Conservation (phyloP, 2,888 invertebrate species). For the Drosophila parthenogenetica region DNA sequence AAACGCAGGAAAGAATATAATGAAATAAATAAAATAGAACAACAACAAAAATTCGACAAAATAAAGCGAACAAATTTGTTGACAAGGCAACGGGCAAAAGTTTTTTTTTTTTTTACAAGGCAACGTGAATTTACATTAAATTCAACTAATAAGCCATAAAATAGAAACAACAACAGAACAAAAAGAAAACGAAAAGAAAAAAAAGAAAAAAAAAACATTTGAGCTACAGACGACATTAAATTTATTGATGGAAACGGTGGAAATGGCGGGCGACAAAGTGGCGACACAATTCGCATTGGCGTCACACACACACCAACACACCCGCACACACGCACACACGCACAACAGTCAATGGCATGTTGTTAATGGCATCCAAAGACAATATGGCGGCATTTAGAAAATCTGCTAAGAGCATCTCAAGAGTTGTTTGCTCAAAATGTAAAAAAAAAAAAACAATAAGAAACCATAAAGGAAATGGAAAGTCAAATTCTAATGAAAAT, state of each 20-base stretch:
- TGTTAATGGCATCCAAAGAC: conserved; percentile 58
- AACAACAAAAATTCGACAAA: conserved; percentile 11
- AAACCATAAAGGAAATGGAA: conserved; percentile 24
- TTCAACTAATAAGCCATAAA: conserved; percentile 70
- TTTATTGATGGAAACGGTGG: conserved; percentile 71
- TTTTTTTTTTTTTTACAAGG: conserved; percentile 45
- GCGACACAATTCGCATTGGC: conserved; percentile 63
- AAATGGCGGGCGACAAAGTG: conserved; percentile 51
- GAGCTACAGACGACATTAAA: conserved; percentile 67
- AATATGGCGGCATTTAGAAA: conserved; percentile 59
- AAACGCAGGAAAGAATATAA: conserved; percentile 25
- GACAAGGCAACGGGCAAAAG: conserved; percentile 29
- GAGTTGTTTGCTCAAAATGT: conserved; percentile 7
- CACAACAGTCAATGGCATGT: conserved; percentile 38
- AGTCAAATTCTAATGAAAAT: conserved; percentile 42
- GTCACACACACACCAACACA: conserved; percentile 42
- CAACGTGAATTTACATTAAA: conserved; percentile 63
- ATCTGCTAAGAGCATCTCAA: conserved; percentile 24
- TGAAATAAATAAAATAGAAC: conserved; percentile 27
- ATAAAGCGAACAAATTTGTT: conserved; percentile 11
- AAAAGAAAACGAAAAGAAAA: conserved; percentile 1
- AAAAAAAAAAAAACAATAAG: not conserved
- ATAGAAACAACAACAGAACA: conserved; percentile 38
- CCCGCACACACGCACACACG: conserved; percentile 13
- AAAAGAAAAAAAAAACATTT: conserved; percentile 12